Evolutionary conservation across 2,113 vertebrate genomes (phyloP).

Genomic region (Heteronetta atricapilla): DNA sequence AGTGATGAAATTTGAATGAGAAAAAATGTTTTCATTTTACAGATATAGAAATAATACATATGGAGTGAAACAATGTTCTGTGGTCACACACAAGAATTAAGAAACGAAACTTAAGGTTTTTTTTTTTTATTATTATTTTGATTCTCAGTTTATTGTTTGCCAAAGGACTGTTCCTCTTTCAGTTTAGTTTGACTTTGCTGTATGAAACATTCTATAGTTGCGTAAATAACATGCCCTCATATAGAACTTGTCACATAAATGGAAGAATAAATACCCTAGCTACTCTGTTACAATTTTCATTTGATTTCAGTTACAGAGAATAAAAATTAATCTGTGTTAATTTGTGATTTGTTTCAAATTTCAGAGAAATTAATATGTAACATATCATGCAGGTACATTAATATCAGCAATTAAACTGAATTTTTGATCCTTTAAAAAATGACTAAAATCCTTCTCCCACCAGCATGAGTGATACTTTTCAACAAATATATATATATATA

Average conservation of each 20-base stretch:
- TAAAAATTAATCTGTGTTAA: background rate
- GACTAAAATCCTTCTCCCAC: background rate
- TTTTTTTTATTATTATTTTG: background rate
- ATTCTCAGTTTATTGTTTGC: background rate
- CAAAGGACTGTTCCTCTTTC: background rate
- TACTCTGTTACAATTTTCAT: background rate
- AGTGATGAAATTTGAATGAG: background rate
- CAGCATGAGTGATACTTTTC: background rate
- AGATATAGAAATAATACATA: background rate
- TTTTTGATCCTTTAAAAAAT: background rate
- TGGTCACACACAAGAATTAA: background rate
- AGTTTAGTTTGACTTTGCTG: background rate
- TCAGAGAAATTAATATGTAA: background rate
- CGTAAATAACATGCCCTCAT: background rate
- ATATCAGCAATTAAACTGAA: background rate
- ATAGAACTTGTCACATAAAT: background rate
- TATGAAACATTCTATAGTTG: background rate
- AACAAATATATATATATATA: background rate
- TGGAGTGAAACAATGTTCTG: background rate
- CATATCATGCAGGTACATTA: background rate
- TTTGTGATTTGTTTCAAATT: background rate
- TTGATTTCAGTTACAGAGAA: background rate
- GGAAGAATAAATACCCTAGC: background rate
- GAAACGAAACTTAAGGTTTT: background rate
- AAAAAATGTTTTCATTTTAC: background rate